A percentile compares a stretch with the other conserved stretches of the same genome.
These are phyloP conservation scores for Galleria mellonella DNA, from an alignment of 1,140 invertebrate genomes.

Conservation along the genomic window DNA sequence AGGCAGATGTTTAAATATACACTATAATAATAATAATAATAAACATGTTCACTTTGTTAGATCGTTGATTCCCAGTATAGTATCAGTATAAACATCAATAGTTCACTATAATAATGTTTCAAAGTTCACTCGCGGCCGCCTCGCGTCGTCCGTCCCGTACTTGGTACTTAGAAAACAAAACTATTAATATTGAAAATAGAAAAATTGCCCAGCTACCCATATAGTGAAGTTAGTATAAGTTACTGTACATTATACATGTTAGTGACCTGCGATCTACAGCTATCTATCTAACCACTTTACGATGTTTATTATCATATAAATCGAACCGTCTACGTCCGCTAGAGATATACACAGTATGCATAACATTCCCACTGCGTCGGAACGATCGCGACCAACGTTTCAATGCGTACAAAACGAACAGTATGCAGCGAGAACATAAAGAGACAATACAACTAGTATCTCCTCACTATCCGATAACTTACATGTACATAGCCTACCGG, in stretches of 20 bases:
- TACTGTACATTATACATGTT: constrained; percentile 63
- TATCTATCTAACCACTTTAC: constrained; percentile 42
- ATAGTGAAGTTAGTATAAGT: constrained; percentile 69
- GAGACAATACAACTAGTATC: constrained; percentile 16
- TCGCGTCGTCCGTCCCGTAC: constrained; percentile 39
- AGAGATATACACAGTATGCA: constrained; percentile 9
- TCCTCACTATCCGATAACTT: constrained; percentile 33
- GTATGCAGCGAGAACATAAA: background rate
- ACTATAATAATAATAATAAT: constrained; percentile 2
- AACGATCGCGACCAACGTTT: background rate
- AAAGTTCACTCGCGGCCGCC: background rate
- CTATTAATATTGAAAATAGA: constrained; percentile 64
- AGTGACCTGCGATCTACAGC: constrained; percentile 51
- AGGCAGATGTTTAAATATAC: constrained; percentile 44
- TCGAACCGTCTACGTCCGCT: constrained; percentile 23
- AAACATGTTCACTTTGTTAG: no score
- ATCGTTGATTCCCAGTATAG: no score
- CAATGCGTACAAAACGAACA: background rate
- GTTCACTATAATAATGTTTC: background rate
- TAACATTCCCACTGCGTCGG: background rate
- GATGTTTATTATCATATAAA: constrained; percentile 4
- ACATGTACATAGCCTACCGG: constrained; percentile 34
- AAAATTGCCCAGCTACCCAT: constrained; percentile 70
- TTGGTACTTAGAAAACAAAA: constrained; percentile 42
- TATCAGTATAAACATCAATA: background rate